These are phyloP conservation scores for Eudasyphora cyanicolor DNA, from an alignment of 2,888 invertebrate species.

Conservation along the genomic window DNA sequence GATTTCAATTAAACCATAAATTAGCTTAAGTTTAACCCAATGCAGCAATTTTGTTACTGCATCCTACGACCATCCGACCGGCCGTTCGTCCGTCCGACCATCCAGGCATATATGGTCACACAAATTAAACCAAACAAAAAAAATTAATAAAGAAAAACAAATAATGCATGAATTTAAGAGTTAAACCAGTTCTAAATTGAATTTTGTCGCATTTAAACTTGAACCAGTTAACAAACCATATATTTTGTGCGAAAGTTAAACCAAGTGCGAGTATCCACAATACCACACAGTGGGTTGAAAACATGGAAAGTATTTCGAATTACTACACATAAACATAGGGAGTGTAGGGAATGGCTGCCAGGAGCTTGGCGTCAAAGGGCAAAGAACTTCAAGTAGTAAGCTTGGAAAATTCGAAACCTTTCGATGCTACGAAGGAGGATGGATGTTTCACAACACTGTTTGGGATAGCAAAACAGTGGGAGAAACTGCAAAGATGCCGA, in stretches of 20 bases:
- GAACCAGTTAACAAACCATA: conserved; percentile 20
- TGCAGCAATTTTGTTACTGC: conserved; percentile 36
- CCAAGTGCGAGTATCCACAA: not conserved
- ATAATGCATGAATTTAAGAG: not conserved
- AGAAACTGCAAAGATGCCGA: no score
- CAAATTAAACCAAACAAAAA: not conserved
- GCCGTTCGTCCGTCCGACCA: no score
- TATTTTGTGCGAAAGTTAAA: conserved; percentile 8
- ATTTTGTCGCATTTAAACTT: conserved; percentile 20
- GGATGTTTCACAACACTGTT: no score
- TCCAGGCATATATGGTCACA: no score
- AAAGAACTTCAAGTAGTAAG: no score
- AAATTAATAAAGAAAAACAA: not conserved
- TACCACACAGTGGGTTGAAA: not conserved
- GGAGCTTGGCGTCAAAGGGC: no score
- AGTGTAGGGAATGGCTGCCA: no score
- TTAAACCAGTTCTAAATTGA: conserved; percentile 26
- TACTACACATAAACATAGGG: no score
- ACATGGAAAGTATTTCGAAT: not conserved
- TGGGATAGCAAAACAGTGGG: no score
- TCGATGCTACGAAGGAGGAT: no score
- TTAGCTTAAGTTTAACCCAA: conserved; percentile 23
- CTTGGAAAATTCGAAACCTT: no score
- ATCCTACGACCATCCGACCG: no score
- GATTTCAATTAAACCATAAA: conserved; percentile 49